Percentiles rank a stretch among this genome's conserved stretches.
Conservation (phyloP, 2,797 vertebrate species). For the Falco naumanni region DNA sequence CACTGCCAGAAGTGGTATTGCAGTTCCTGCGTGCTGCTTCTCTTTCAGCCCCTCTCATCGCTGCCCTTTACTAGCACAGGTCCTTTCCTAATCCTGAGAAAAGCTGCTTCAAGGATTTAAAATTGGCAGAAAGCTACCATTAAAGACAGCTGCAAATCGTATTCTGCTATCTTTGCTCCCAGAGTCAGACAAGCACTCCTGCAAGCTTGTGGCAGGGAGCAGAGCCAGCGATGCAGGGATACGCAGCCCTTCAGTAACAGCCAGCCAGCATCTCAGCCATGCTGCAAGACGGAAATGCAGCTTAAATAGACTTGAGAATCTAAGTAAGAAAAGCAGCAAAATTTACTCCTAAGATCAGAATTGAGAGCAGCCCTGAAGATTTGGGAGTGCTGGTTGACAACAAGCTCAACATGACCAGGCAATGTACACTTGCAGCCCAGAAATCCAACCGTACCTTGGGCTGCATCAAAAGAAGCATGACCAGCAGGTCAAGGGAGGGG, state of each 20-base stretch:
- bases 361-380: too few species aligned
- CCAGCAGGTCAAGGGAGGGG: too few species aligned
- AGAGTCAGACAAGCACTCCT: neutral
- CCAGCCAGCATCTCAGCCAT: neutral
- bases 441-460: too few species aligned
- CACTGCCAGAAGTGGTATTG: neutral
- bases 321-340: neutral
- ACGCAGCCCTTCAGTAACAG: neutral
- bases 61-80: neutral
- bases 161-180: neutral
- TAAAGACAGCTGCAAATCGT: neutral
- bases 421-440: too few species aligned
- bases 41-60: neutral
- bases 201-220: neutral
- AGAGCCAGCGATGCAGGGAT: neutral
- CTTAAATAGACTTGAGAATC: neutral
- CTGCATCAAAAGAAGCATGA: too few species aligned
- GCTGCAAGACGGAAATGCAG: neutral
- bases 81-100: neutral
- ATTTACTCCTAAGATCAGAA: neutral
- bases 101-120: neutral
- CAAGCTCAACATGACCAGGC: too few species aligned
- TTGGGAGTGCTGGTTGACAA: too few species aligned
- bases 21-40: accelerated
- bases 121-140: neutral